These are phyloP conservation scores for Falcaria lacertinaria DNA, from an alignment of 2,888 invertebrate species.

Conservation along the genomic window DNA sequence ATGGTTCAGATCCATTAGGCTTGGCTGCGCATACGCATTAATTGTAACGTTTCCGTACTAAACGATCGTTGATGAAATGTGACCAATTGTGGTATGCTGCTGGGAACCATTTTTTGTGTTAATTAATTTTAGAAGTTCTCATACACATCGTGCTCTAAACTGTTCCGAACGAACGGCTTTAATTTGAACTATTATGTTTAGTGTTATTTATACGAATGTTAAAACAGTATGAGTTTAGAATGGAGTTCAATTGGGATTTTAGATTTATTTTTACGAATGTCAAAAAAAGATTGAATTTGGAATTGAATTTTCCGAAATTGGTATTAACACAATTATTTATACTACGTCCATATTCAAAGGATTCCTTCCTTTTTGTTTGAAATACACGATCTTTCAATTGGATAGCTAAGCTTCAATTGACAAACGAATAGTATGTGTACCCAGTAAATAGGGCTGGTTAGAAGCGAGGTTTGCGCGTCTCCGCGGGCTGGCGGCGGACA, in stretches of 20 bases:
- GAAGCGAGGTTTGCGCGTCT: not conserved
- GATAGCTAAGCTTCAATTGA: no score
- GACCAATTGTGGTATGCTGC: not conserved
- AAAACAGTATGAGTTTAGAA: no score
- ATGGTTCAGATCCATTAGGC: not conserved
- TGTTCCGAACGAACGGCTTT: not conserved
- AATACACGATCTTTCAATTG: no score
- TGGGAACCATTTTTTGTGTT: not conserved
- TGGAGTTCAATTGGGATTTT: no score
- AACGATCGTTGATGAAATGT: not conserved
- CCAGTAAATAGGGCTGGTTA: not conserved
- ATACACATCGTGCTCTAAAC: not conserved
- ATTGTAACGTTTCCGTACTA: not conserved
- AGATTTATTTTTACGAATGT: no score
- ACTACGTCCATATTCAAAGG: no score
- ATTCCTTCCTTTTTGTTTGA: no score
- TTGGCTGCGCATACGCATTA: not conserved
- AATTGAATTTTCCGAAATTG: no score
- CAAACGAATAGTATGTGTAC: not conserved
- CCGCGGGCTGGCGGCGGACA: conserved; percentile 16
- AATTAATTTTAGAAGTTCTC: not conserved
- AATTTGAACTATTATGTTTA: not conserved
- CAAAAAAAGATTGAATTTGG: no score
- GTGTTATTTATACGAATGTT: no score
- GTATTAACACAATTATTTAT: no score